A percentile compares a stretch with the other conserved stretches of the same genome.
Conservation (phyloP, 2,888 invertebrate genomes). For the Dasysyrphus albostriatus region DNA sequence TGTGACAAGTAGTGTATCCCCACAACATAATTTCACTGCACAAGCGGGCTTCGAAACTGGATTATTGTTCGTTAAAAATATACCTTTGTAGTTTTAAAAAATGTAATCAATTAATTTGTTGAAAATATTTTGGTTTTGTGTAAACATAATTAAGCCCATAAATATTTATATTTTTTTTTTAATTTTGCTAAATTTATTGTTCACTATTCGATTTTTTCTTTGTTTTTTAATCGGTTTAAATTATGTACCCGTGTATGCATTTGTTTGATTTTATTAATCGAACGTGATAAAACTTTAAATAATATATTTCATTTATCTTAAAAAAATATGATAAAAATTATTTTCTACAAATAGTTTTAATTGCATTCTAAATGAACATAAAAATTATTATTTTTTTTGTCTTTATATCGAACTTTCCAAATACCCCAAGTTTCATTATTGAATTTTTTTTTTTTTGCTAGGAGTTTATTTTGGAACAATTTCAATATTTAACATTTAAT, state of each 20-base stretch:
- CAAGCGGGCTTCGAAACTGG: neutral
- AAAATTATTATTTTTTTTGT: neutral
- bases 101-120: neutral
- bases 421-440: neutral
- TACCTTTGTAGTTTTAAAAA: neutral
- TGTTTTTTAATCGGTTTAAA: neutral
- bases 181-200: neutral
- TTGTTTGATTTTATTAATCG: neutral
- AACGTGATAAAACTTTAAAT: neutral
- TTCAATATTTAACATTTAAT: conserved; percentile 24
- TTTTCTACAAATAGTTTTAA: neutral
- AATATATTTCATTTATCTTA: neutral
- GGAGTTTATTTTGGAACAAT: neutral
- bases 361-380: neutral
- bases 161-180: neutral
- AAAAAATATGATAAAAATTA: no score
- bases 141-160: conserved; percentile 10
- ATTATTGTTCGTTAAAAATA: neutral
- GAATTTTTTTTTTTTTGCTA: neutral
- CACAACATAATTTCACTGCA: neutral
- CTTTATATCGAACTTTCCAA: neutral
- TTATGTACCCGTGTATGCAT: no score
- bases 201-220: neutral
- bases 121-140: neutral
- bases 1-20: neutral